A percentile compares a stretch with the other conserved stretches of the same genome.
phyloP scores from a whole-genome alignment of 2,797 vertebrate species.

The Coilia nasus region DNA sequence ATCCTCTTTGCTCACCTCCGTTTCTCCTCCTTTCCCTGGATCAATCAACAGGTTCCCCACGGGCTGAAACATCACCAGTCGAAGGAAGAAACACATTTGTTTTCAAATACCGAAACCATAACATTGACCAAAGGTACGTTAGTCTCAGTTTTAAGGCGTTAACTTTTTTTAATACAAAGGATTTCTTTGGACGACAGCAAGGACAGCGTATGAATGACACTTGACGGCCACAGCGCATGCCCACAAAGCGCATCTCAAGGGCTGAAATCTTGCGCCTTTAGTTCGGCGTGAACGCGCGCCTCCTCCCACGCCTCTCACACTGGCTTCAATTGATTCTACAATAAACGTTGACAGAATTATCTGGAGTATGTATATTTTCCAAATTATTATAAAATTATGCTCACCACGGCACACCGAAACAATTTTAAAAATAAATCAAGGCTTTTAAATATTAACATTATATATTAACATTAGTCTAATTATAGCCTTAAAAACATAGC shows the following conservation, averaged over 20 bases:
- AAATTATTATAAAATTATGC: neutral
- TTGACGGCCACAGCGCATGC: slow-evolving; percentile 42
- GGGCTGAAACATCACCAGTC: slow-evolving; percentile 42
- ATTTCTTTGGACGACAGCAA: slow-evolving; percentile 9
- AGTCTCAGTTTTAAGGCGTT: neutral
- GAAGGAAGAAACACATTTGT: slow-evolving; percentile 34
- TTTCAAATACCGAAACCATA: neutral
- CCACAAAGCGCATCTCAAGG: slow-evolving; percentile 40
- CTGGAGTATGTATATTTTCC: neutral
- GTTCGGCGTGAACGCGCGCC: slow-evolving; percentile 3
- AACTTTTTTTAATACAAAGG: slow-evolving; percentile 30
- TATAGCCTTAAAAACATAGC: neutral
- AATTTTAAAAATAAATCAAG: neutral
- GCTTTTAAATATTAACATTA: neutral
- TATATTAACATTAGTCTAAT: neutral
- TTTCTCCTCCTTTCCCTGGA: slow-evolving; percentile 53
- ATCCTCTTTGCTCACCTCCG: slow-evolving; percentile 63
- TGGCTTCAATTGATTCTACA: neutral
- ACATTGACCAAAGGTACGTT: neutral
- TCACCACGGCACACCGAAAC: neutral
- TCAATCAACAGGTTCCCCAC: slow-evolving; percentile 70
- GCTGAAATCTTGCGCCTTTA: slow-evolving; percentile 25
- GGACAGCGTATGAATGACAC: slow-evolving; percentile 32
- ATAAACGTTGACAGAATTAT: neutral
- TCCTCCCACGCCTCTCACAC: neutral